These are phyloP conservation scores for Zeuzera pyrina DNA, from an alignment of 2,888 invertebrate genomes.

Conservation along the genomic window DNA sequence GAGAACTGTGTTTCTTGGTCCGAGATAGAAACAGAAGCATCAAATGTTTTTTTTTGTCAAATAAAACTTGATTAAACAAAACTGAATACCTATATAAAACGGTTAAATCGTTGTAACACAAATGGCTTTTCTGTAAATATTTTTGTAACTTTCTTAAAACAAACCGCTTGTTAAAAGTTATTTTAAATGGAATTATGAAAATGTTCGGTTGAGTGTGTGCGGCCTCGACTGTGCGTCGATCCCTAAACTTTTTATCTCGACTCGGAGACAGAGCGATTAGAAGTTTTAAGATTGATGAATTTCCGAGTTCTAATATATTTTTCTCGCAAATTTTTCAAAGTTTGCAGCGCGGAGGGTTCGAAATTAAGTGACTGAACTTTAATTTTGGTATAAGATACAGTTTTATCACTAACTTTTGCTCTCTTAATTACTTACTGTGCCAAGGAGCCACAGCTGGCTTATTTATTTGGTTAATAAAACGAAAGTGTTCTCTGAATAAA, in stretches of 20 bases:
- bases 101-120: too few species aligned
- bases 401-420: conserved; percentile 12
- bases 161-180: conserved; percentile 28
- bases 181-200: conserved; percentile 13
- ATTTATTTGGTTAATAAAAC: conserved; percentile 2
- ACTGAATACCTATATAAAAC: too few species aligned
- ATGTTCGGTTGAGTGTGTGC: conserved; percentile 21
- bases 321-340: conserved; percentile 22
- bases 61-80: too few species aligned
- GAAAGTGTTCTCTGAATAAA: background rate
- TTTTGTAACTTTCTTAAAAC: conserved; percentile 10
- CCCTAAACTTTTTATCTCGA: conserved; percentile 30
- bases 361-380: conserved; percentile 31
- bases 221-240: conserved; percentile 11
- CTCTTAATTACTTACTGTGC: background rate
- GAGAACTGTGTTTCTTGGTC: too few species aligned
- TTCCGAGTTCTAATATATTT: conserved; percentile 30
- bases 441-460: background rate
- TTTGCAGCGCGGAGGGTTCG: conserved; percentile 17
- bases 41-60: too few species aligned
- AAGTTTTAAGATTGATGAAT: conserved; percentile 59
- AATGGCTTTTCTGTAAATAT: too few species aligned
- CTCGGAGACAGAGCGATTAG: conserved; percentile 40
- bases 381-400: conserved; percentile 20
- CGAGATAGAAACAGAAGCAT: too few species aligned